These are phyloP conservation scores for Tuberolachnus salignus DNA, from an alignment of 2,888 invertebrate species.

Conservation along the genomic window DNA sequence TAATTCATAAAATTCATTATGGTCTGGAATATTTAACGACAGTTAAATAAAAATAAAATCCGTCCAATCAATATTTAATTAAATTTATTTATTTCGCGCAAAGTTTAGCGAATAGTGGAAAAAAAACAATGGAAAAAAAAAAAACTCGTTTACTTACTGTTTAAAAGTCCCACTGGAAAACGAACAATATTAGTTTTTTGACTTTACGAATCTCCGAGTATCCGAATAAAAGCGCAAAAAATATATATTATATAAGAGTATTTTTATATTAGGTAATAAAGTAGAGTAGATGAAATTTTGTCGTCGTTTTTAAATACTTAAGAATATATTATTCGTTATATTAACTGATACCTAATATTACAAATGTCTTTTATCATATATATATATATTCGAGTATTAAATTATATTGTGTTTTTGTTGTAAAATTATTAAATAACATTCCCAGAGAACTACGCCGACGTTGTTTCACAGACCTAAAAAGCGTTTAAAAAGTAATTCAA, in stretches of 20 bases:
- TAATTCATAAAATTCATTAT: too few relatives aligned
- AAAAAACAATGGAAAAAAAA: too few relatives aligned
- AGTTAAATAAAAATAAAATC: too few relatives aligned
- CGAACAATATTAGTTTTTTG: too few relatives aligned
- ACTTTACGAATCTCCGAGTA: neutral
- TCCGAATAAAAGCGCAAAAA: neutral
- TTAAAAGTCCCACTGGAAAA: too few relatives aligned
- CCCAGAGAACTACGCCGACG: neutral
- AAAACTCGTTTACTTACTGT: too few relatives aligned
- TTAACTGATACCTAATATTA: neutral
- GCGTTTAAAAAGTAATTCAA: neutral
- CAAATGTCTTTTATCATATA: neutral
- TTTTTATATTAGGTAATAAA: neutral
- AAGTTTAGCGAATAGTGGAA: too few relatives aligned
- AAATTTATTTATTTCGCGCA: too few relatives aligned
- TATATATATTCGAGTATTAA: neutral
- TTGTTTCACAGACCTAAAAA: neutral
- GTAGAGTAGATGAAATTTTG: too few relatives aligned
- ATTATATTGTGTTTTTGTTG: neutral
- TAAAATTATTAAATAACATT: neutral
- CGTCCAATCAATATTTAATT: too few relatives aligned
- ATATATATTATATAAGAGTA: neutral
- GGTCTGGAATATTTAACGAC: too few relatives aligned
- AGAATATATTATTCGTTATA: neutral
- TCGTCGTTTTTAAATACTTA: too few relatives aligned